A percentile compares a stretch with the other conserved stretches of the same genome.
Conservation (phyloP, 2,113 vertebrate genomes). For the Sorex fumeus region DNA sequence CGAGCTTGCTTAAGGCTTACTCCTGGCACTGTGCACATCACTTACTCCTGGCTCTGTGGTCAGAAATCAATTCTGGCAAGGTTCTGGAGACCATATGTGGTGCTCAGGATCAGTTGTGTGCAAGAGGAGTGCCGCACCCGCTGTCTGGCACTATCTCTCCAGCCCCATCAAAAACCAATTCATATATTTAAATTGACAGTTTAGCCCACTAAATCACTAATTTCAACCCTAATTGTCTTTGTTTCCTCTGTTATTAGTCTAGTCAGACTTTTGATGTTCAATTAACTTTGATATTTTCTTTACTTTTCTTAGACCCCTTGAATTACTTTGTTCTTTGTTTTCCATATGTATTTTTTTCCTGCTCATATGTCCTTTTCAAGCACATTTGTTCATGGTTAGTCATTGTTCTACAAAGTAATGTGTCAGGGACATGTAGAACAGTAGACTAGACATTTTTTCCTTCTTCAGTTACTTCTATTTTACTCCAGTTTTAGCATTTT, state of each 20-base stretch:
- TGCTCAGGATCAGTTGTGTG: too few relatives aligned
- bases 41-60: too few relatives aligned
- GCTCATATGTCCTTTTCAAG: too few relatives aligned
- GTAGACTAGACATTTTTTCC: neutral
- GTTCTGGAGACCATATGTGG: too few relatives aligned
- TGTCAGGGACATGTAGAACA: fast-evolving
- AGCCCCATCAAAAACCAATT: too few relatives aligned
- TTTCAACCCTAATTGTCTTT: neutral
- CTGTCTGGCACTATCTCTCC: too few relatives aligned
- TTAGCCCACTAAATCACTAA: too few relatives aligned
- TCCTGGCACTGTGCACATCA: too few relatives aligned
- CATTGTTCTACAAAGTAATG: neutral
- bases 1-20: too few relatives aligned
- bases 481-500: neutral
- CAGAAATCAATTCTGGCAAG: too few relatives aligned
- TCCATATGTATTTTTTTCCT: neutral
- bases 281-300: neutral
- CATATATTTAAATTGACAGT: too few relatives aligned
- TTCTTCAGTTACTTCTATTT: neutral
- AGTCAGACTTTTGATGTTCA: neutral
- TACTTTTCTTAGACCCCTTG: neutral
- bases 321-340: neutral
- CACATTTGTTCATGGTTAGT: neutral
- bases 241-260: neutral
- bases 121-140: too few relatives aligned